Evolutionary conservation across 2,888 invertebrate species (phyloP).

Genomic region (Lacanobia oleracea): DNA sequence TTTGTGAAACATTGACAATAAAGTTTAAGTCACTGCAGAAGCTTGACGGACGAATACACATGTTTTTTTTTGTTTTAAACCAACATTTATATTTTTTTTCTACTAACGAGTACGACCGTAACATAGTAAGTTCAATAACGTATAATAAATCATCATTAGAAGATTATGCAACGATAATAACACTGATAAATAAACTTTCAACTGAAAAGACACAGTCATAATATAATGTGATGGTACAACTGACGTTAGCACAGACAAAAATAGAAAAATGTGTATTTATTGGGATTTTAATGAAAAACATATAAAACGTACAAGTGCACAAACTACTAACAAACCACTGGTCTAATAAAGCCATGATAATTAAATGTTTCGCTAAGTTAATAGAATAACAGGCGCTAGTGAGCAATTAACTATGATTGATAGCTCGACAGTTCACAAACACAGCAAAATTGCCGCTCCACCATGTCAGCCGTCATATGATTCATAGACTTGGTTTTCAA

Average conservation of each 20-base stretch:
- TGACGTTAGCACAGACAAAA: not conserved
- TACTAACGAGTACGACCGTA: not conserved
- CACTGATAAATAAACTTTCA: not conserved
- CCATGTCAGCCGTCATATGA: conserved; percentile 53
- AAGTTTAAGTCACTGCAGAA: no score
- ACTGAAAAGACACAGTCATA: not conserved
- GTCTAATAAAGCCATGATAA: conserved; percentile 50
- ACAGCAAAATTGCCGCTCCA: conserved; percentile 58
- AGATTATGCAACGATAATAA: not conserved
- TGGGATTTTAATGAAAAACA: not conserved
- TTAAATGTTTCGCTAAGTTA: conserved; percentile 62
- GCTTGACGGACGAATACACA: no score
- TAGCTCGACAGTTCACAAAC: conserved; percentile 59
- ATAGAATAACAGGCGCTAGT: conserved; percentile 64
- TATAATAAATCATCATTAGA: not conserved
- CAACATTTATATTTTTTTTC: not conserved
- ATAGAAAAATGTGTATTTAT: not conserved
- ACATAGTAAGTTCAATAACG: not conserved
- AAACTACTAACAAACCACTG: conserved; percentile 21
- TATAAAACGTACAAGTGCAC: conserved; percentile 24
- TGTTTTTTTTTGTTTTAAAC: not conserved
- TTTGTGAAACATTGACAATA: conserved; percentile 9
- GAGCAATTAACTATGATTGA: conserved; percentile 65
- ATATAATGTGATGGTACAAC: no score
- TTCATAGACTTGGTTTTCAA: conserved; percentile 62